These are phyloP conservation scores for Tauraco erythrolophus DNA, from an alignment of 2,113 vertebrate species.

Conservation along the genomic window DNA sequence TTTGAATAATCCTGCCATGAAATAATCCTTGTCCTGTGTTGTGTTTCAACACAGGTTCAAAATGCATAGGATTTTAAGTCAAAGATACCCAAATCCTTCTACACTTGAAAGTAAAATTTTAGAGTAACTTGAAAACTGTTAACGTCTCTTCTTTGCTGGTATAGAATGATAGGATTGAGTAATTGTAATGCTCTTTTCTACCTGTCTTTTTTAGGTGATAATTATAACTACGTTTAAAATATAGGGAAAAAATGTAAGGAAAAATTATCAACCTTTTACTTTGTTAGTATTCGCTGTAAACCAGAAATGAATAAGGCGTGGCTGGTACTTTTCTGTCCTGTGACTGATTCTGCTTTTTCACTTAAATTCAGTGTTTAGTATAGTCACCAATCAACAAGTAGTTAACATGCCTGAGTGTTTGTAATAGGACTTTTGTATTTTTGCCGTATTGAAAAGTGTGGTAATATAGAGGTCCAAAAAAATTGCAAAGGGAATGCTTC, in stretches of 20 bases:
- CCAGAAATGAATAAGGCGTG: not conserved
- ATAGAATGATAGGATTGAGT: not conserved
- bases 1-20: not conserved
- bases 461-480: not conserved
- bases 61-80: not conserved
- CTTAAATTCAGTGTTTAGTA: not conserved
- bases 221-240: not conserved
- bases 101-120: not conserved
- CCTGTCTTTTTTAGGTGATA: not conserved
- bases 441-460: not conserved
- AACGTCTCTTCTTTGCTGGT: not conserved
- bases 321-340: not conserved
- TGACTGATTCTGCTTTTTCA: not conserved
- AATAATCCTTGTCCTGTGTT: not conserved
- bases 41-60: not conserved
- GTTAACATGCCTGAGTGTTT: not conserved
- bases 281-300: not conserved
- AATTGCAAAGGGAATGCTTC: not conserved
- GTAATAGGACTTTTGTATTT: not conserved
- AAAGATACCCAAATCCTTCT: not conserved
- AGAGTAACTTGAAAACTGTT: not conserved
- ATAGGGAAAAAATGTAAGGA: not conserved
- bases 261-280: not conserved
- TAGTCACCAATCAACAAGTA: not conserved
- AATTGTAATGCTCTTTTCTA: not conserved